phyloP scores from a whole-genome alignment of 2,797 vertebrate genomes.

The Serranus cabrilla region DNA sequence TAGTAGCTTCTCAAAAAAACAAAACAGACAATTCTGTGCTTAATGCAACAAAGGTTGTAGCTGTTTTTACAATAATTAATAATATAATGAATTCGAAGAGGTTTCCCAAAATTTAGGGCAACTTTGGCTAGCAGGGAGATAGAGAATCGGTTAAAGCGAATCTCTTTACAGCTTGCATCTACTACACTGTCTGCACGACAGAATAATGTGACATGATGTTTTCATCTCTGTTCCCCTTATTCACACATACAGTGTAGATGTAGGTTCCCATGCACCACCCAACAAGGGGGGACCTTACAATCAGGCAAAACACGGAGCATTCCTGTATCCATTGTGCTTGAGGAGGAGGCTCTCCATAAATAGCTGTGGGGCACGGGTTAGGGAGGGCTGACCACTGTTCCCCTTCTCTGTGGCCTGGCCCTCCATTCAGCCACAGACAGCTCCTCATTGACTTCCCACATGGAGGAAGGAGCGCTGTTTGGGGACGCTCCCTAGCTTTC shows the following conservation, averaged over 20 bases:
- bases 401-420: conserved; percentile 52
- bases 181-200: not conserved
- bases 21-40: not conserved
- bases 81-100: not conserved
- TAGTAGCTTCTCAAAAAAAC: too few species aligned
- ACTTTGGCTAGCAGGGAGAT: too few species aligned
- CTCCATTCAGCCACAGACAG: conserved; percentile 62
- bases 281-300: conserved; percentile 40
- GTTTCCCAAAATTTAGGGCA: not conserved
- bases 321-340: conserved; percentile 78
- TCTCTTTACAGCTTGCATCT: not conserved
- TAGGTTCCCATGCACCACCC: conserved; percentile 69
- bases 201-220: not conserved
- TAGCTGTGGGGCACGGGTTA: conserved; percentile 71
- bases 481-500: conserved; percentile 75
- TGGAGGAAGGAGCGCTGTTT: conserved; percentile 76
- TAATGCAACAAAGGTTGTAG: not conserved
- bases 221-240: conserved; percentile 30
- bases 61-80: not conserved
- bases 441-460: conserved; percentile 71
- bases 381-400: conserved; percentile 56
- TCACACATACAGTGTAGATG: conserved; percentile 22
- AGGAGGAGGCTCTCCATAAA: conserved; percentile 76
- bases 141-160: not conserved
- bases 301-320: conserved; percentile 63